Base-by-base conservation (phyloP, 2,113 vertebrate genomes). In the Pseudopodoces humilis region DNA sequence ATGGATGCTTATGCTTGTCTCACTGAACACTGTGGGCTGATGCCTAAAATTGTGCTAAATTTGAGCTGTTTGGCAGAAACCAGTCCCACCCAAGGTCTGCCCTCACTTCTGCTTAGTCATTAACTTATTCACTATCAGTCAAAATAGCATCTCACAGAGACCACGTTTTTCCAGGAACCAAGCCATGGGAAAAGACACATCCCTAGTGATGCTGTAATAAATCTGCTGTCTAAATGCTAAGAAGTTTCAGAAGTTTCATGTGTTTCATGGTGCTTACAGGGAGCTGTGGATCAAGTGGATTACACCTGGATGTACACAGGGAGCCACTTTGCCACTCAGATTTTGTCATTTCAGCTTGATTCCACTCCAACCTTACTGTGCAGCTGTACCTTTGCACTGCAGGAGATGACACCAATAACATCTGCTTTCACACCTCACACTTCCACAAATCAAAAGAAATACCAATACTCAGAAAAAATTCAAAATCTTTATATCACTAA, bases 1-100 rank as follows among this genome's bases (percentile, higher is more conserved):
- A 0, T 1, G 1, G 5, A 23, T 10, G 56, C 9, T 23, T 23
- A 8, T 0, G 3, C 7, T 7, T 77, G 50, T 74, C 50, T 65
- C 59, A 62, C 43, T 46, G 12, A 62, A 62, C 11, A 16, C 37
- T 30, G 7, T 5, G 21, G 47, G 24, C 6, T 44, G 35, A 60
- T 50, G 33, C 18, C 52, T 23, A 14, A 14, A 47, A 8, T 11
- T 76, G 15, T 56, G 16, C 13, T 6, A 13, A 52, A 20, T 74
- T 81, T 41, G 28, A 91, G 24, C 7, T 22, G 13, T 8, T 41
- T 39, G 24, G 53, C 11, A 21, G 59, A 69, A 93, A 77, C 4
- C 11, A 9, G 35, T 33, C 30, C 44, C 80, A 37, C 10, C 2
- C 7, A 83, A 65, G 20, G 43, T 8, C 55, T 63, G 17, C 24